phyloP scores from a whole-genome alignment of 2,888 invertebrate genomes.

The Scaptomyza caliginosa region DNA sequence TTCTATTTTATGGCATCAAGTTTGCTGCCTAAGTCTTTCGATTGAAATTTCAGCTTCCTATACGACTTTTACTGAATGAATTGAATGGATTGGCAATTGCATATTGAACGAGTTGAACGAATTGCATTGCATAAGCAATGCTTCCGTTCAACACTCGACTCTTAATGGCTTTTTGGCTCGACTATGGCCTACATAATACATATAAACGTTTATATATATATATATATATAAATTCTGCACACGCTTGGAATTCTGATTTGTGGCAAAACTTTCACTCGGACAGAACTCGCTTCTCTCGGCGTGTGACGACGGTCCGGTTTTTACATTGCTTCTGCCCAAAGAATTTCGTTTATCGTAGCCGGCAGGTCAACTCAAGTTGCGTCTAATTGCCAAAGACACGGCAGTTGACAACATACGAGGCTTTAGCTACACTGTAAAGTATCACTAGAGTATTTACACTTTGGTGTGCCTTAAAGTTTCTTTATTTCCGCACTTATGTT shows the following conservation, averaged over 20 bases:
- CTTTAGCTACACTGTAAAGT: not conserved
- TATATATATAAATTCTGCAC: constrained; percentile 22
- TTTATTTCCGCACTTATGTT: constrained; percentile 17
- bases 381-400: constrained; percentile 63
- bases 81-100: constrained; percentile 2
- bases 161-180: constrained; percentile 11
- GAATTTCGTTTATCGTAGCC: constrained; percentile 42
- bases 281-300: constrained; percentile 17
- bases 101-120: not conserved
- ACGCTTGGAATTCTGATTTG: constrained; percentile 25
- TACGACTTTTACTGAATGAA: constrained; percentile 37
- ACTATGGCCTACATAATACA: constrained; percentile 52
- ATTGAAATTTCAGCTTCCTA: not conserved
- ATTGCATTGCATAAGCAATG: constrained; percentile 55
- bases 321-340: constrained; percentile 15
- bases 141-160: constrained; percentile 35
- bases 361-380: constrained; percentile 13
- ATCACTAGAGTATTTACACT: not conserved
- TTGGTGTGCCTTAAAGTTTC: not conserved
- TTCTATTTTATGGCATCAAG: constrained; percentile 6
- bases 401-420: constrained; percentile 20
- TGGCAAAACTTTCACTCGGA: constrained; percentile 57
- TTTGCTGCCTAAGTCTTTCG: constrained; percentile 57
- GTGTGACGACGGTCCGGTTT: constrained; percentile 14
- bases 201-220: not conserved